Base-by-base conservation (phyloP, 2,888 invertebrate genomes). In the Allacma fusca region DNA sequence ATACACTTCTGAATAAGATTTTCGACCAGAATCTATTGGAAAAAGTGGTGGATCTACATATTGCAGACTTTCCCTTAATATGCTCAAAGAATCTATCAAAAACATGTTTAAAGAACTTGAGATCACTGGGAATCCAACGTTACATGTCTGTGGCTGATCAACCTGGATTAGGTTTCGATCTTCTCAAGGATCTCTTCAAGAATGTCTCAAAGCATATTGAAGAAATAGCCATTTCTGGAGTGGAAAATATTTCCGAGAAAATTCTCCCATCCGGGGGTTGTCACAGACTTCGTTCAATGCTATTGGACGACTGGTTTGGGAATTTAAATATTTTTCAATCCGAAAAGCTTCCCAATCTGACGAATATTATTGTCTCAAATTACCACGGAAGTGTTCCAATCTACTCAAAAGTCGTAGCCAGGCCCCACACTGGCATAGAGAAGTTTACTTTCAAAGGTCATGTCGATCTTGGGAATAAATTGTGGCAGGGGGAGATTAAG, bases 271-370 rank as follows among this genome's bases (percentile, higher is more conserved):
- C 24, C 2, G 16, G 7, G 2, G 62, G 62, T 4, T 62, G 62
- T 24, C 23, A 12, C 9, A 62, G 23, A 13, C 26, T 62, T 2
- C 23, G 16, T 23, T 9, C 62, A n/a, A 12, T 62, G 12, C 26
- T 62, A 23, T 26, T 62, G 62, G 62, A 62, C 16, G 26, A 62
- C 16, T 62, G 62, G 62, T 24, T 24, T 23, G 62, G 62, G 62
- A 62, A 62, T 62, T 26, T 62, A 23, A 62, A 62, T 24, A 16
- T 62, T 62, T 62, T 62, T 16, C 9, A 24, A 4, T 12, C 62
- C 24, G 62, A 62, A 12, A 62, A 62, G 26, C n/a, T 62, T 13
- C 62, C 62, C 9, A 2, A 62, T 23, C 24, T 62, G 2, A 24
- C 9, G 23, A 62, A 12, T 2, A 26, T 62, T 4, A 24, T 62